Evolutionary conservation across 2,113 vertebrate genomes (phyloP), one percentile per base, ranked within the genome.

Genomic region (Lota lota): DNA sequence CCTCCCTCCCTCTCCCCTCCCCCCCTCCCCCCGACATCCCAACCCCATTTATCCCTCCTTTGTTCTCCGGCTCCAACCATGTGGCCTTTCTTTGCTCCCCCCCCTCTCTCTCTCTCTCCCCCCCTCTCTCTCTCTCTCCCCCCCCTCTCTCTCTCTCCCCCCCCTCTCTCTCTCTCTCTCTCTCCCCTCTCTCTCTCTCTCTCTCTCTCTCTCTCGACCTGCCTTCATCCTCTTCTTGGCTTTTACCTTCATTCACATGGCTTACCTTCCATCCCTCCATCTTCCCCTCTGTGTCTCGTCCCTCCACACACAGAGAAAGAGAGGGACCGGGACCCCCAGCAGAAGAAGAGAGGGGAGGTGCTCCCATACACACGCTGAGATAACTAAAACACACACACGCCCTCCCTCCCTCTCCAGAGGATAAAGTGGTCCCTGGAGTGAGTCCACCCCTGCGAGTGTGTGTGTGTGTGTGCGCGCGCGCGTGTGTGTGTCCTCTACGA

Each of bases 51-150:
- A 15, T 64, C 67, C 61, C 60, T 65, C 70, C 69, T 79, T 76
- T 79, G 69, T 74, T 81, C 74, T 33, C 22, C 3, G n/a, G 72
- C 67, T 76, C 73, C 53, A n/a, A 18, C 51, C 17, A 17, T 54
- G 10, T 66, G 22, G 33, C 60, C 57, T 33, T 36, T 53, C 40
- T 59, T 19, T 16, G 10, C 47, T n/a, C 18, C 21, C 51, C 36
- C 22, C 50, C 33, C 18, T 16, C n/a, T 24, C 4, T 22, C 50
- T 7, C 21, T 12, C 63, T 65, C 21, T 20, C 40, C 33, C 66
- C 33, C 62, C 7, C 10, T 62, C 63, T 28, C 18, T 14, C 24
- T 24, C 19, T 36, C 22, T 64, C 11, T 51, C 22, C 61, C 33
- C n/a, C 19, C 12, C 21, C 20, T 64, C 65, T 22, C 18, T 51